Evolutionary conservation across 2,113 vertebrate species (phyloP).

Genomic region (Fukomys damarensis): DNA sequence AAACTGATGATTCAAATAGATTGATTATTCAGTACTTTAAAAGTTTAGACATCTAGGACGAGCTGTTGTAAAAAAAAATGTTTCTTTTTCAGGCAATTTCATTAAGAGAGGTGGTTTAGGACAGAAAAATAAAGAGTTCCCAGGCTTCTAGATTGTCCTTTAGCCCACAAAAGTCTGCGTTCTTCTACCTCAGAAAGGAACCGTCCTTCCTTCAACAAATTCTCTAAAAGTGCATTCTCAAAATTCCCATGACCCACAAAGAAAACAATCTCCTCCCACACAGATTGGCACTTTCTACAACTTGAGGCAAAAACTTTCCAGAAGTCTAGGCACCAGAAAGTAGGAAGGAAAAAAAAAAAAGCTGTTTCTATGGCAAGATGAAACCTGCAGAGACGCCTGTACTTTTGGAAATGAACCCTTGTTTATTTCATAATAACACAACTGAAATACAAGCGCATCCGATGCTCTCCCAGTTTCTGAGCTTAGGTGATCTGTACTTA

Average conservation of each 20-base stretch:
- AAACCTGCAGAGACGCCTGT: not conserved
- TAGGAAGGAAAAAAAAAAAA: not conserved
- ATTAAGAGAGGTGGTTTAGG: not conserved
- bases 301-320: not conserved
- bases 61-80: constrained; percentile 40
- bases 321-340: not conserved
- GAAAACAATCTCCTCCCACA: not conserved
- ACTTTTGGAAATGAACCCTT: not conserved
- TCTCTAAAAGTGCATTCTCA: not conserved
- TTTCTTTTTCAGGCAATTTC: constrained; percentile 48
- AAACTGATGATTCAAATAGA: not conserved
- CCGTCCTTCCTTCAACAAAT: not conserved
- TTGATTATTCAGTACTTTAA: not conserved
- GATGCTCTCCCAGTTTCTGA: not conserved
- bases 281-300: not conserved
- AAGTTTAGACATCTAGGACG: not conserved
- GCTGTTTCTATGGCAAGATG: not conserved
- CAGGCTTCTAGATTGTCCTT: not conserved
- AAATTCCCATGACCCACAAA: not conserved
- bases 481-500: not conserved
- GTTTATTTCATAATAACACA: not conserved
- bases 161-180: not conserved
- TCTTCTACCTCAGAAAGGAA: not conserved
- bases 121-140: not conserved
- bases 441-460: too few relatives aligned